Evolutionary conservation across 1,140 invertebrate genomes (phyloP), one percentile per base, ranked within the genome.

Genomic region (Agraylea sexmaculata): DNA sequence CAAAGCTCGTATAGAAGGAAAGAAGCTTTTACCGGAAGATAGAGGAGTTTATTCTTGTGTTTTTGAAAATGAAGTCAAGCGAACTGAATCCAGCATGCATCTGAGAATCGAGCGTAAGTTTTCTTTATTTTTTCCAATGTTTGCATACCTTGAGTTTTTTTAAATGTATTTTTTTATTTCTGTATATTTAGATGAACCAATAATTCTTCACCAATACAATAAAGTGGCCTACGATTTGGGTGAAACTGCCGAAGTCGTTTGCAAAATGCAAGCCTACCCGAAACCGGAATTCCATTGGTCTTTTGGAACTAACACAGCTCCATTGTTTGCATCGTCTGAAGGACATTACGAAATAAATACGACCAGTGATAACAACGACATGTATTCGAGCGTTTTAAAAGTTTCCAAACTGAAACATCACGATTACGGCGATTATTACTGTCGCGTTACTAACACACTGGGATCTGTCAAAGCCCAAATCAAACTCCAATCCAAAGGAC

Each of bases 281-380:
- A 82, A 84, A 53, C 87, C 88, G 0, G 83, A 87, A 53, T 92
- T 93, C 58, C 85, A 91, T 50, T 94, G 89, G 89, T 86, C 75
- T 46, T 89, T 77, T 46, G 79, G 76, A 4, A 75, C 74, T 0
- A 83, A 84, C 53, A 64, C 69, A 0, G 74, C 78, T 0, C 77
- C 79, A 0, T 59, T 86, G 7, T 73, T 80, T 42, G 77, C 77
- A 45, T 79, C 80, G 1, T 81, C 80, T n/a, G 83, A 87, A 48
- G 83, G 80, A 0, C 83, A 86, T 52, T 92, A 91, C 56, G 78
- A 86, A 43, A 85, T 87, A 1, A 85, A 80, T 30, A 80, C 83
- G 0, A 84, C 74, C 0, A 75, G 73, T 4, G 76, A 87, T 35
- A 77, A 82, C 42, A 86, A 87, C 55, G 88, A 94, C 50, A 75